Evolutionary conservation across 2,797 vertebrate genomes (phyloP), one percentile per base, ranked within the genome.

Genomic region (Buceros bicornis): DNA sequence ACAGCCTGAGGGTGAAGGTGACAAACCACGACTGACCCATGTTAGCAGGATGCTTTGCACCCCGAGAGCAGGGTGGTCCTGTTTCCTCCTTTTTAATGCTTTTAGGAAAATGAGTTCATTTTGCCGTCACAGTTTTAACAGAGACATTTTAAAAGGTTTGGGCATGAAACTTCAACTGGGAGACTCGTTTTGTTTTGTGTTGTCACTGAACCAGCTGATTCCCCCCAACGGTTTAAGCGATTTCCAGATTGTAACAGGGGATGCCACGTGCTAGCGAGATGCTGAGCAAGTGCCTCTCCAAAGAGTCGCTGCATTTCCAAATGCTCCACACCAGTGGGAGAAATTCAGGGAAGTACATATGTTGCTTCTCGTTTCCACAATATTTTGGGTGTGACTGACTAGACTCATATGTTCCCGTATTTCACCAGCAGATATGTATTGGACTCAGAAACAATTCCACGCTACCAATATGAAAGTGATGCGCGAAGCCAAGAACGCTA

Each of bases 311-410:
- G 45, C 48, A 84, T 94, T 97, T 94, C 93, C 91, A 97, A 97
- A 93, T 90, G 88, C 29, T 94, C 78, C 53, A 47, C 57, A 95
- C 43, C 83, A 95, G 94, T 92, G 82, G 91, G 90, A 94, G 91
- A 97, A 96, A 96, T 94, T 92, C 60, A 33, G 92, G 81, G 90
- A 95, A 93, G 93, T 97, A 35, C 95, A 96, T 97, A 94, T 95
- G 94, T 53, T 95, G 83, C 88, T 93, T 91, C 81, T 95, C 79
- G 83, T 84, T 94, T 87, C 96, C 93, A 95, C 90, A 96, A 92
- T 97, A 92, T 97, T 97, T 97, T 95, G 96, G 90, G 96, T 95
- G 96, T 95, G 95, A 96, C 95, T 97, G 95, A 96, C 94, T 97
- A 94, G 88, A 87, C 74, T 96, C 95, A 90, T 96, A 97, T 96